A percentile compares a stretch with the other conserved stretches of the same genome.
Evolutionary conservation across 2,888 invertebrate genomes (phyloP).

Genomic region (Callyntrura guangdongensis): DNA sequence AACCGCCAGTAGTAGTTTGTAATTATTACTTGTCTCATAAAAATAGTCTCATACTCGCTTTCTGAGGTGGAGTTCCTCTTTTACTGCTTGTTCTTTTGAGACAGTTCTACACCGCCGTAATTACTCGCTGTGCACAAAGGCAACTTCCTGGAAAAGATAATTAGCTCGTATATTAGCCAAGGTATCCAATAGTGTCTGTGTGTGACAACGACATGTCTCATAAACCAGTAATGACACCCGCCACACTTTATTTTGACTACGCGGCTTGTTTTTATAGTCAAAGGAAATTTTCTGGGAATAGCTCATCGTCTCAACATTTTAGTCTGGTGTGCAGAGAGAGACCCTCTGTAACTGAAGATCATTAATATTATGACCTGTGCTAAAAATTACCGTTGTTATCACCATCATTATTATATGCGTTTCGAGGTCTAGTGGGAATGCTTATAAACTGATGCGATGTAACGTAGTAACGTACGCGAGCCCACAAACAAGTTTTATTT

Average conservation of each 20-base stretch:
- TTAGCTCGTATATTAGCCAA: constrained; percentile 9
- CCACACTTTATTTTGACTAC: background rate
- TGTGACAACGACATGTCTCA: constrained; percentile 11
- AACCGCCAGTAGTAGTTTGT: too few relatives aligned
- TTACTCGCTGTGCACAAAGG: constrained; percentile 17
- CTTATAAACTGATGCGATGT: too few relatives aligned
- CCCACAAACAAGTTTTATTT: too few relatives aligned
- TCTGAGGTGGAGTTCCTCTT: background rate
- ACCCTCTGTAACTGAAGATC: background rate
- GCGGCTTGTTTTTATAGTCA: constrained; percentile 34
- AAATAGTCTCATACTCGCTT: background rate
- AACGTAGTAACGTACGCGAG: too few relatives aligned
- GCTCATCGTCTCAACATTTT: background rate
- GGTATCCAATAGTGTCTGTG: background rate
- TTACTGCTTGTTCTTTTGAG: constrained; percentile 6
- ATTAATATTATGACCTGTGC: constrained; percentile 7
- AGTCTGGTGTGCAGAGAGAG: background rate
- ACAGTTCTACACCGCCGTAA: background rate
- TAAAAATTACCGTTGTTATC: constrained; percentile 14
- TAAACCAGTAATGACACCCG: constrained; percentile 3
- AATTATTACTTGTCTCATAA: too few relatives aligned
- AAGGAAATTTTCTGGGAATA: constrained; percentile 15
- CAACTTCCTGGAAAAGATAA: background rate
- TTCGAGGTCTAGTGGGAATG: constrained; percentile 55
- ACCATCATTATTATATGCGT: constrained; percentile 20